Evolutionary conservation across 1,140 invertebrate genomes (phyloP).

Genomic region (Drosophila malerkotliana): DNA sequence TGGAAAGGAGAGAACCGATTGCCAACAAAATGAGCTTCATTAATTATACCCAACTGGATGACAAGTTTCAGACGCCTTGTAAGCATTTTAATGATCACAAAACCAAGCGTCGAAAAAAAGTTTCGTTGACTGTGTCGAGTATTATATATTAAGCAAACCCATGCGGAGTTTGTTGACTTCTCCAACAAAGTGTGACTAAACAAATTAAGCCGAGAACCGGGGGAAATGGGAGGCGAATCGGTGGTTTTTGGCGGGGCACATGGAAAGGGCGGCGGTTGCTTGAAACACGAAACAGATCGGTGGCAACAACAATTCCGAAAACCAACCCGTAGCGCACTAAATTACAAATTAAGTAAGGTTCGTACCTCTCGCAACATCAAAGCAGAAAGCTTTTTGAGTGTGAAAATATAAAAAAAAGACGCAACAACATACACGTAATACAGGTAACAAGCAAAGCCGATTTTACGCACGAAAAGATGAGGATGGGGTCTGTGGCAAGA

Average conservation of each 20-base stretch:
- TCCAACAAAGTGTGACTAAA: conserved; percentile 81
- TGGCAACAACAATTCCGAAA: conserved; percentile 21
- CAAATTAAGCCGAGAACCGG: conserved; percentile 74
- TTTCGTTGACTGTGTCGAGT: conserved; percentile 39
- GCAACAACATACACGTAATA: conserved; percentile 36
- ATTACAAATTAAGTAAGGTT: conserved; percentile 72
- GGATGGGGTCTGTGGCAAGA: conserved; percentile 4
- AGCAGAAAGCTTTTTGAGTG: conserved; percentile 49
- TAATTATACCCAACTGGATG: conserved; percentile 70
- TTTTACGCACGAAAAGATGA: conserved; percentile 67
- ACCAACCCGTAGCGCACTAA: conserved; percentile 48
- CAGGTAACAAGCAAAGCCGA: conserved; percentile 47
- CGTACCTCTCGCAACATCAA: conserved; percentile 44
- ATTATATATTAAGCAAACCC: conserved; percentile 64
- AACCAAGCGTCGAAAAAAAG: conserved; percentile 45
- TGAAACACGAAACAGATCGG: conserved; percentile 31
- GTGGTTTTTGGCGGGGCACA: background rate
- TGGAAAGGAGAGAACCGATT: conserved; percentile 36
- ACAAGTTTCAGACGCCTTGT: conserved; percentile 60
- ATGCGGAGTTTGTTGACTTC: conserved; percentile 79
- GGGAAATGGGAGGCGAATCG: background rate
- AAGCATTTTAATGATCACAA: conserved; percentile 67
- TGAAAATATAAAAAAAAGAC: conserved; percentile 44
- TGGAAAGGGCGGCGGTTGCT: background rate
- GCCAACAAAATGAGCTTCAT: conserved; percentile 53